A percentile compares a stretch with the other conserved stretches of the same genome.
These are phyloP conservation scores for Tribolium madens DNA, from an alignment of 1,140 invertebrate genomes.

Conservation along the genomic window DNA sequence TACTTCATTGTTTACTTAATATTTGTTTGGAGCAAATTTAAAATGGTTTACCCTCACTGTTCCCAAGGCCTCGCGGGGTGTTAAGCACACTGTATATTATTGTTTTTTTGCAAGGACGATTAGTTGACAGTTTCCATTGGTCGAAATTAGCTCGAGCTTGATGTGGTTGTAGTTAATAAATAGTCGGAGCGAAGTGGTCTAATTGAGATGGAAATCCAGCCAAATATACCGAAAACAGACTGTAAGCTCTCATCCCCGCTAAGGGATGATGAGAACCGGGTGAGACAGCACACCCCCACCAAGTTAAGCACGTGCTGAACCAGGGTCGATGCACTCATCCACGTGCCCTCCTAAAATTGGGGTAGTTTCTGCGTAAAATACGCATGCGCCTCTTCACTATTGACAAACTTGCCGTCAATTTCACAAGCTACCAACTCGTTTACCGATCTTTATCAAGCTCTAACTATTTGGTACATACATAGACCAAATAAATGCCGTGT, in stretches of 20 bases:
- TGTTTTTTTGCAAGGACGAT: background rate
- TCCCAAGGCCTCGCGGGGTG: background rate
- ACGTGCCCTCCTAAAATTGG: constrained; percentile 53
- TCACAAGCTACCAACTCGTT: constrained; percentile 33
- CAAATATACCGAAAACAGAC: constrained; percentile 34
- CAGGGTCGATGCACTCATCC: constrained; percentile 51
- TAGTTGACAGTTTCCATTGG: background rate
- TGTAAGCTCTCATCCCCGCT: constrained; percentile 6
- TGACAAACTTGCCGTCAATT: constrained; percentile 41
- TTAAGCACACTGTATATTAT: background rate
- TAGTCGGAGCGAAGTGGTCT: constrained; percentile 15
- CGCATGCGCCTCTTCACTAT: constrained; percentile 41
- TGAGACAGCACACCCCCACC: constrained; percentile 13
- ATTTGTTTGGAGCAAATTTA: constrained; percentile 35
- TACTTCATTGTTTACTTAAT: constrained; percentile 39
- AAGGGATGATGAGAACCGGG: constrained; percentile 30
- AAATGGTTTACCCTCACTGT: constrained; percentile 7
- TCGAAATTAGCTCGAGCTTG: constrained; percentile 3
- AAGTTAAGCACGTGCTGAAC: constrained; percentile 40
- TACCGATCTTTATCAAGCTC: constrained; percentile 28
- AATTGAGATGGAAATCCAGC: constrained; percentile 34
- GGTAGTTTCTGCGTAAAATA: constrained; percentile 48
- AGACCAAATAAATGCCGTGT: constrained; percentile 19
- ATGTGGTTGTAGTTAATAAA: constrained; percentile 21
- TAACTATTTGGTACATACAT: constrained; percentile 22